A percentile compares a stretch with the other conserved stretches of the same genome.
These are phyloP conservation scores for Ancistrus triradiatus DNA, from an alignment of 2,113 vertebrate genomes.

Conservation along the genomic window DNA sequence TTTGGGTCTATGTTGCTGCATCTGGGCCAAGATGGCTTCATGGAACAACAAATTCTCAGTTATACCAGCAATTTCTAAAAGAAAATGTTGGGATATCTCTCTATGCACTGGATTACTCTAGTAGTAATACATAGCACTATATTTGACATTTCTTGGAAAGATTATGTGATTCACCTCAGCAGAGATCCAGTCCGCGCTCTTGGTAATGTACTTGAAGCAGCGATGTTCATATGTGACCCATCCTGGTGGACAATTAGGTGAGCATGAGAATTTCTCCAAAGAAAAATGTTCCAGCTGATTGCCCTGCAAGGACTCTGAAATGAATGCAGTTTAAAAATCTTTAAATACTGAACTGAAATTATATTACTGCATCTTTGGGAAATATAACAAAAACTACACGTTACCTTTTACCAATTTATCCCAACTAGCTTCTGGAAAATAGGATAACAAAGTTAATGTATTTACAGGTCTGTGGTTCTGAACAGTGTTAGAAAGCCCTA, in stretches of 20 bases:
- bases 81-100: no score
- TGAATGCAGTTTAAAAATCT: not conserved
- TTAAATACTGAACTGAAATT: not conserved
- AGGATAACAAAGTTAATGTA: not conserved
- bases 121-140: no score
- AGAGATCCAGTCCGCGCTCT: not conserved
- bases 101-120: no score
- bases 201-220: not conserved
- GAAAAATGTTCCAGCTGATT: not conserved
- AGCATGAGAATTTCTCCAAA: not conserved
- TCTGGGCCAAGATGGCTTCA: no score
- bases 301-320: not conserved
- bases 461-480: no score
- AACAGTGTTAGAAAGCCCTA: no score
- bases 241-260: not conserved
- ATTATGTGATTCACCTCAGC: conserved; percentile 9
- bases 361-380: not conserved
- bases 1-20: no score
- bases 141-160: no score
- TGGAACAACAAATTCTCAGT: no score
- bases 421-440: not conserved
- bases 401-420: not conserved
- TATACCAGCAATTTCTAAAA: no score
- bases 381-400: not conserved
- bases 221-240: not conserved